Evolutionary conservation across 1,140 invertebrate genomes (phyloP).

Genomic region (Gonioctena quinquepunctata): DNA sequence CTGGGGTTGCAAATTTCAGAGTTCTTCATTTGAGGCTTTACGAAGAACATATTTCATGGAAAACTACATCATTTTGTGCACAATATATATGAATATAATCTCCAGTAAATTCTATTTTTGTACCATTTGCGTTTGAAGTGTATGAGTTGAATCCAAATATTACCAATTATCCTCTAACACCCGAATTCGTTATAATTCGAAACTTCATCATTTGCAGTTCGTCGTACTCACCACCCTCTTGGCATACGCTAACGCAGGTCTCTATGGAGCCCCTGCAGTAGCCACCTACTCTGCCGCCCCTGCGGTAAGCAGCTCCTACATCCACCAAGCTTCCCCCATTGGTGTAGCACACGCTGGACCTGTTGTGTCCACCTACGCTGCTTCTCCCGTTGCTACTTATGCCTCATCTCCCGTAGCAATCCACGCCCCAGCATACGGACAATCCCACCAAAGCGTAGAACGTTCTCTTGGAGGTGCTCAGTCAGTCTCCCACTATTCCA

Average conservation of each 20-base stretch:
- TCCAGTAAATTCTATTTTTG: too few species aligned
- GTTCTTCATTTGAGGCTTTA: too few species aligned
- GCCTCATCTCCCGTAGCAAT: slow-evolving; percentile 59
- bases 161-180: too few species aligned
- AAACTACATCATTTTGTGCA: too few species aligned
- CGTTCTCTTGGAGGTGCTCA: slow-evolving; percentile 62
- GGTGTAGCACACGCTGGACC: slow-evolving; percentile 17
- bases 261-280: slow-evolving; percentile 40
- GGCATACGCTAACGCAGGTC: slow-evolving; percentile 59
- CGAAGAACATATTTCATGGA: too few species aligned
- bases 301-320: slow-evolving; percentile 29
- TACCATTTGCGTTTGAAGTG: too few species aligned
- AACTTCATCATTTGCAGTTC: background rate
- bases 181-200: background rate
- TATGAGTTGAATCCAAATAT: too few species aligned
- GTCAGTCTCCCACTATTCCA: slow-evolving; percentile 64
- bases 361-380: slow-evolving; percentile 24
- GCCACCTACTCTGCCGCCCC: slow-evolving; percentile 42
- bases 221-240: slow-evolving; percentile 45
- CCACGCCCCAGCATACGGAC: slow-evolving; percentile 59
- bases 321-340: slow-evolving; percentile 30
- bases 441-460: slow-evolving; percentile 61
- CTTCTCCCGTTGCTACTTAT: slow-evolving; percentile 53
- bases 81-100: too few species aligned
- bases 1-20: too few species aligned